Percentiles rank a stretch among this genome's conserved stretches.
phyloP scores from a whole-genome alignment of 2,888 invertebrate genomes.

The Lycia hirtaria region DNA sequence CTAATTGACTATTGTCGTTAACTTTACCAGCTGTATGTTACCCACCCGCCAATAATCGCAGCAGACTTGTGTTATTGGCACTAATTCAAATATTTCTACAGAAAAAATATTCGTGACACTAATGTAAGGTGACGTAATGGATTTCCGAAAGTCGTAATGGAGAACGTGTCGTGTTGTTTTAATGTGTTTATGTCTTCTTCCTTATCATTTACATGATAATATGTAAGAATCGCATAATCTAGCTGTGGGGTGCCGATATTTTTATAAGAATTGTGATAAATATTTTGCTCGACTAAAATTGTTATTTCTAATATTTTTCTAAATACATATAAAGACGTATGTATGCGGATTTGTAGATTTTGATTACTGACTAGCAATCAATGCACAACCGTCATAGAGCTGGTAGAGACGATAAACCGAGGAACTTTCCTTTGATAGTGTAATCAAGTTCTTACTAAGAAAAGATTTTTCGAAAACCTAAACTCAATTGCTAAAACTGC shows the following conservation, averaged over 20 bases:
- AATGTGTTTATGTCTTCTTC: constrained; percentile 9
- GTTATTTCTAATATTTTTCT: no score
- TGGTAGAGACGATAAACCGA: no score
- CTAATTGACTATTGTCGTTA: not conserved
- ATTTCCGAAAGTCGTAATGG: constrained; percentile 31
- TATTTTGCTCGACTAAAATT: no score
- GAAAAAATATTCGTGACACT: constrained; percentile 40
- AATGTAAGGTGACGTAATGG: constrained; percentile 36
- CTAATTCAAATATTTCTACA: constrained; percentile 52
- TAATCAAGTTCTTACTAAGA: no score
- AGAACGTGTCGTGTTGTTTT: not conserved
- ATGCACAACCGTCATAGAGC: no score
- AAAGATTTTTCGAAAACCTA: no score
- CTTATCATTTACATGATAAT: constrained; percentile 7
- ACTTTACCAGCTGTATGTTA: constrained; percentile 26
- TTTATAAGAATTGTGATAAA: no score
- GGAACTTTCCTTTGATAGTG: no score
- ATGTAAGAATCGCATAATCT: not conserved
- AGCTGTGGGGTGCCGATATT: not conserved
- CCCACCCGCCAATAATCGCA: constrained; percentile 29
- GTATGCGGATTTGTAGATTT: no score
- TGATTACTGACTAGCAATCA: no score
- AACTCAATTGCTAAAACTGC: no score
- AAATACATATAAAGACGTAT: no score
- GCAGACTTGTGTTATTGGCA: constrained; percentile 50